Percentiles rank a stretch among this genome's conserved stretches.
Evolutionary conservation across 2,113 vertebrate species (phyloP).

Genomic region (Leptosomus discolor): DNA sequence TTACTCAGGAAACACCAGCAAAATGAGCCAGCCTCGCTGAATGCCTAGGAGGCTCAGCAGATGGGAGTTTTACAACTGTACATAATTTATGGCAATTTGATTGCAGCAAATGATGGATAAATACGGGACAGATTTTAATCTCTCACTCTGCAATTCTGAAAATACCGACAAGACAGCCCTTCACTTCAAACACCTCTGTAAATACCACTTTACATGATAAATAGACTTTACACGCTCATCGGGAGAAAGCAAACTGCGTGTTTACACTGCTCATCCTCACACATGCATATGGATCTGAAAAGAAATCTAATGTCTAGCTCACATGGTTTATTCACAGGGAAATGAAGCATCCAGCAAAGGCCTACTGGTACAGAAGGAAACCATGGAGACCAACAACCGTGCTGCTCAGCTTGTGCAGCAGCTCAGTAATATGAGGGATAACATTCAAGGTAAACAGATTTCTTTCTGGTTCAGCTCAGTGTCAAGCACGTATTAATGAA

Average conservation of each 20-base stretch:
- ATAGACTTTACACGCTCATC: background rate
- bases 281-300: background rate
- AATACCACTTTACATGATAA: slow-evolving; percentile 24
- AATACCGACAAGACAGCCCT: background rate
- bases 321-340: slow-evolving; percentile 78
- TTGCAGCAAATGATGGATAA: slow-evolving; percentile 12
- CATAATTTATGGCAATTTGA: slow-evolving; percentile 6
- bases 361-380: slow-evolving; percentile 75
- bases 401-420: slow-evolving; percentile 81
- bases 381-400: slow-evolving; percentile 70
- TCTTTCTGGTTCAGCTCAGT: background rate
- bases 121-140: slow-evolving; percentile 13
- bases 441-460: slow-evolving; percentile 83
- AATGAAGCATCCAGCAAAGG: slow-evolving; percentile 71
- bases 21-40: background rate
- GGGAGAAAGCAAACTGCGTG: background rate
- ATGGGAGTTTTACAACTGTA: background rate
- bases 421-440: slow-evolving; percentile 76
- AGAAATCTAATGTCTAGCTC: slow-evolving; percentile 49
- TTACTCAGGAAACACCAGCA: background rate
- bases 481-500: background rate
- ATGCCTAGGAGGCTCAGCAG: background rate
- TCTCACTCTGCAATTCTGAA: background rate
- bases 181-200: background rate
- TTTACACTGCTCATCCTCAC: background rate